Base-by-base conservation (phyloP, 2,888 invertebrate species). In the Clivina fossor region DNA sequence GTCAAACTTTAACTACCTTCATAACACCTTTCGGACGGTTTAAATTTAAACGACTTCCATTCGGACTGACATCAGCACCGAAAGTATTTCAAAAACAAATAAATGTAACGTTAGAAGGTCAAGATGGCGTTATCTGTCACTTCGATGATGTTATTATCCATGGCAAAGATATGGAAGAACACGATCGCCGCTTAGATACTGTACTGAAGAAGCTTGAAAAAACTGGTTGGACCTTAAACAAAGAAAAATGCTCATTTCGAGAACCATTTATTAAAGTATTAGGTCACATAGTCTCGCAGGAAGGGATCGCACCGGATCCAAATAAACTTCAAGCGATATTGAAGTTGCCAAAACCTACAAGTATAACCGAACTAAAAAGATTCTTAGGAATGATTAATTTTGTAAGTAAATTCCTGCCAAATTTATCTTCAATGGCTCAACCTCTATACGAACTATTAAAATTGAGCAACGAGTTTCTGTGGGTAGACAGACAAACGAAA, bases 111-210 rank as follows among this genome's bases (percentile, higher is more conserved):
- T 26, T 57, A 35, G 2, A 15, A 18, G 43, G 30, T 4, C 8
- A 48, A 18, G 43, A 50, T 13, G 57, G 57, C 2, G 51, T 51
- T 43, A 19, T 57, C 3, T 24, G 26, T 41, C 57, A 51, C 15
- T 11, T 44, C 13, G 43, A 56, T 28, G 50, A 56, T 33, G 28
- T 51, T 11, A 18, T 56, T 13, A 56, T 63, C 22, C 50, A 26
- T 28, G 64, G 60, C 1, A 46, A 46, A 7, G 54, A 60, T 5
- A 37, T 43, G n/a, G 58, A 61, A 43, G 54, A 63, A 18, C 63
- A 62, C 37, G 56, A 63, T 44, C 13, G 26, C 28, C 58, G 53
- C 3, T 9, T 65, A 24, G 41, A 26, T 26, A 30, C 51, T 49
- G 63, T 64, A 1, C 51, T 67, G 11, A n/a, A 56, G 20, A 44